Evolutionary conservation across 2,113 vertebrate genomes (phyloP), one percentile per base, ranked within the genome.

Genomic region (Anarhynchus alexandrinus): DNA sequence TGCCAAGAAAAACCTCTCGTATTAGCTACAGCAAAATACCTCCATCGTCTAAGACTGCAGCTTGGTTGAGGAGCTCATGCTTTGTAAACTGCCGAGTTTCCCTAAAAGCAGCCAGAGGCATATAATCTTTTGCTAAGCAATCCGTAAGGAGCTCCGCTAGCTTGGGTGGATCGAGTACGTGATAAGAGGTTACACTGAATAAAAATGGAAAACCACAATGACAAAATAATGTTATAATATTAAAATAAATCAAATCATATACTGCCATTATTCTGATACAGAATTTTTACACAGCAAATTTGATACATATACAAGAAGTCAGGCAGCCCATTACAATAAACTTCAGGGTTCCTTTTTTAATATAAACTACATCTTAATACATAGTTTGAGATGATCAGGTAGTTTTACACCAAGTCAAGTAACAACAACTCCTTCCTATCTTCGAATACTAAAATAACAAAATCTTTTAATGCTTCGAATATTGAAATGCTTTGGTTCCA

Each of bases 221-320:
- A 97, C 95, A 98, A 98, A 98, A 98, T 97, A 98, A 97, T 92
- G 81, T 97, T 98, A 93, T 98, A 97, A 97, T 98, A 98, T 97
- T 98, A 98, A 98, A 98, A 98, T 97, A 98, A 98, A 97, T 97
- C 96, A 97, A 98, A 96, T 93, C 23, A 97, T 96, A 96, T 95
- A 93, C 93, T 96, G 95, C 91, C 92, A 91, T 98, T 98, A 98
- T 98, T 98, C 98, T 98, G 98, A 98, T 98, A 98, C 98, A 98
- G 98, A 98, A 98, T 97, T 98, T 97, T 98, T 97, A 96, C 95
- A 97, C 95, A 97, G 97, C 91, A 97, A 97, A 96, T 97, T 87
- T 57, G 58, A 94, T 97, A 97, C 69, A 97, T 91, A 67, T 97
- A 97, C 97, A 96, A 89, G 96, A 96, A 96, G 96, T 97, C 94